phyloP scores from a whole-genome alignment of 2,888 invertebrate species.

The Drosophila longiperda region DNA sequence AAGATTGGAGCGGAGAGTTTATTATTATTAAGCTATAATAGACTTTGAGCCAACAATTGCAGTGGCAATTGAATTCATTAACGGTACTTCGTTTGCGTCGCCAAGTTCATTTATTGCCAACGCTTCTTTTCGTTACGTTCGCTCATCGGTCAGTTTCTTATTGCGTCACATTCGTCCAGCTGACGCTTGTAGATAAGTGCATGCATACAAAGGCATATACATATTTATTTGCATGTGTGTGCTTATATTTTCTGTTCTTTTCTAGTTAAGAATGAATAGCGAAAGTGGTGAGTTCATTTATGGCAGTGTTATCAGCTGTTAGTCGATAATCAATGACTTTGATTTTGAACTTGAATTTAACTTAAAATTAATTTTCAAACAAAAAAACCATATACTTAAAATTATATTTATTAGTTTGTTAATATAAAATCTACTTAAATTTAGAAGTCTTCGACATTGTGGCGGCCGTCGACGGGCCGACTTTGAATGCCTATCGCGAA shows the following conservation, averaged over 20 bases:
- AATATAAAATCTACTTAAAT: background rate
- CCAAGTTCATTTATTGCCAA: conserved; percentile 22
- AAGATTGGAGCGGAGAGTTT: conserved; percentile 6
- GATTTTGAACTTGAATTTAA: background rate
- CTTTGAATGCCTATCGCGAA: conserved; percentile 45
- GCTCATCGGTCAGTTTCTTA: conserved; percentile 2
- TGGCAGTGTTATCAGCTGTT: background rate
- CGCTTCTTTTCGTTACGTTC: conserved; percentile 12
- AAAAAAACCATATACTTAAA: background rate
- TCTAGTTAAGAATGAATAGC: conserved; percentile 42
- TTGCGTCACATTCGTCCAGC: conserved; percentile 17
- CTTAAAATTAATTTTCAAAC: background rate
- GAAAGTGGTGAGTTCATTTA: conserved; percentile 55
- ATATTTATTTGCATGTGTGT: background rate
- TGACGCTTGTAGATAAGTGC: background rate
- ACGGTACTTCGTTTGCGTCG: conserved; percentile 26
- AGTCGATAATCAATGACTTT: background rate
- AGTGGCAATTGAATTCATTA: conserved; percentile 15
- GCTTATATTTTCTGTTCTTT: conserved; percentile 10
- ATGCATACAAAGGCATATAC: background rate
- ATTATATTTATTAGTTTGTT: too few species aligned
- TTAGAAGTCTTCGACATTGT: conserved; percentile 41
- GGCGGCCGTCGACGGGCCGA: conserved; percentile 47
- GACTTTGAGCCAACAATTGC: conserved; percentile 16
- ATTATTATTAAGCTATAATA: conserved; percentile 11